These are phyloP conservation scores for Cuniculus paca DNA, from an alignment of 2,797 vertebrate species.

Conservation along the genomic window DNA sequence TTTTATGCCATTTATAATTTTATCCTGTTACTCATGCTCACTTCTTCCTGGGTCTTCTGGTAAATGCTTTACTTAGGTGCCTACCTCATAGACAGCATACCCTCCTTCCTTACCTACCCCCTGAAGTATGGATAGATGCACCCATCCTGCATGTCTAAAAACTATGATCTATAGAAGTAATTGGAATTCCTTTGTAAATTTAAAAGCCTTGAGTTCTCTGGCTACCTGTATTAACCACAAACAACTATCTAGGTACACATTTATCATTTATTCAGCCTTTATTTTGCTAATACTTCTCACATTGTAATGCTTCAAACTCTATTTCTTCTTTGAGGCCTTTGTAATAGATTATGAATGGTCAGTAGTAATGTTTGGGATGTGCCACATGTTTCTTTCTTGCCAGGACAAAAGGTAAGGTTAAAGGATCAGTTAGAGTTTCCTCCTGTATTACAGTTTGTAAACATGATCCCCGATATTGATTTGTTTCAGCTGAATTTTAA, in stretches of 20 bases:
- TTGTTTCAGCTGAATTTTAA: conserved; percentile 14
- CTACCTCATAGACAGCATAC: neutral
- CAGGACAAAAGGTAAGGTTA: neutral
- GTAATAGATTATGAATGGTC: neutral
- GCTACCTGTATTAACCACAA: conserved; percentile 8
- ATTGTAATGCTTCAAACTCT: neutral
- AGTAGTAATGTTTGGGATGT: conserved; percentile 40
- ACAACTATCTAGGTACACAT: neutral
- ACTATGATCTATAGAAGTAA: neutral
- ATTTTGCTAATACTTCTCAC: neutral
- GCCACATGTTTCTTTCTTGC: neutral
- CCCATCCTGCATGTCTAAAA: neutral
- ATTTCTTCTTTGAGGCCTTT: neutral
- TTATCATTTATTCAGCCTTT: neutral
- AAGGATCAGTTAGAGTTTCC: conserved; percentile 2
- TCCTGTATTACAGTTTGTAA: neutral
- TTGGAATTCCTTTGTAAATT: neutral
- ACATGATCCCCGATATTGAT: neutral
- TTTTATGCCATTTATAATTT: conserved; percentile 46
- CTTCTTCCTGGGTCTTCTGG: neutral
- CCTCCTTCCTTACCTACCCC: neutral
- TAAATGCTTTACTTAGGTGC: neutral
- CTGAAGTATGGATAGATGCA: neutral
- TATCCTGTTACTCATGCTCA: neutral
- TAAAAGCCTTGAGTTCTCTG: neutral